A percentile compares a stretch with the other conserved stretches of the same genome.
These are phyloP conservation scores for Nothoprocta pentlandii DNA, from an alignment of 2,113 vertebrate genomes.

Conservation along the genomic window DNA sequence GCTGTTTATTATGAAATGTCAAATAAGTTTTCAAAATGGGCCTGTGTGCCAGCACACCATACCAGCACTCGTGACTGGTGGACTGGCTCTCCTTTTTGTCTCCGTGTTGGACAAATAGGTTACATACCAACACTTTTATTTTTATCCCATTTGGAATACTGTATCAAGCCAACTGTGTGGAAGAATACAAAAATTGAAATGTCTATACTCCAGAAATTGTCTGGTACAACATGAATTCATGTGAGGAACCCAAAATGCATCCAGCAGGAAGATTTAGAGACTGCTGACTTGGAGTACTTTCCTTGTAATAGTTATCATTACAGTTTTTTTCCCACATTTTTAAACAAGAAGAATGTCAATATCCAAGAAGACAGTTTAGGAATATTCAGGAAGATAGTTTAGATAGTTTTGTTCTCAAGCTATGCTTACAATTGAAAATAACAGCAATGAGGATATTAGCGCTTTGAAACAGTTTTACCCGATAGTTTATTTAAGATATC, in stretches of 20 bases:
- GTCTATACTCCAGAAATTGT: neutral
- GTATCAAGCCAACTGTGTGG: neutral
- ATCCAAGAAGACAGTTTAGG: neutral
- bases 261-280: neutral
- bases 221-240: neutral
- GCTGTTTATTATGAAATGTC: constrained; percentile 44
- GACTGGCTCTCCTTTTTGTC: neutral
- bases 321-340: neutral
- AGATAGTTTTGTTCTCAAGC: neutral
- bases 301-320: neutral
- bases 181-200: neutral
- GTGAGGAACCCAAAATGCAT: neutral
- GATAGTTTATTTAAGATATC: neutral
- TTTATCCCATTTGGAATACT: constrained; percentile 42
- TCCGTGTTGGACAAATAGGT: constrained; percentile 4
- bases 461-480: neutral
- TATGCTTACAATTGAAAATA: neutral
- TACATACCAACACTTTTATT: constrained; percentile 60
- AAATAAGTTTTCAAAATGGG: constrained; percentile 8
- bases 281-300: neutral
- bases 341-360: neutral
- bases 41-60: neutral
- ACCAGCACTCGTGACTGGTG: neutral
- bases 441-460: neutral
- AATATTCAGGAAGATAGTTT: neutral